Conservation (phyloP, 2,113 vertebrate genomes). For the Toxostoma redivivum region DNA sequence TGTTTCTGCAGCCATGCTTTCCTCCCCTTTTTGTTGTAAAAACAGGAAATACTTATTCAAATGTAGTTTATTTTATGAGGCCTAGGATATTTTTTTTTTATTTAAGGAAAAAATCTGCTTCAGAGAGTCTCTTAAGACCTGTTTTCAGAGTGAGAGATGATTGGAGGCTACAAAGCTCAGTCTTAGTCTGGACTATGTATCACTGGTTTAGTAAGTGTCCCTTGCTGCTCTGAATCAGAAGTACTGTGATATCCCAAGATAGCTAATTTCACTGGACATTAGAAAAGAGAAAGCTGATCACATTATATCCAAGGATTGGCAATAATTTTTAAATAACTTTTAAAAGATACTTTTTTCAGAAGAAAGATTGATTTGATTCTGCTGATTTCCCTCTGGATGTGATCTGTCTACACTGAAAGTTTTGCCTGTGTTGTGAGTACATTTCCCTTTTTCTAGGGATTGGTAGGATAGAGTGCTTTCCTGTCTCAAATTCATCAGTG, state of each 20-base stretch:
- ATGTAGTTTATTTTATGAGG: neutral
- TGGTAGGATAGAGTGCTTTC: neutral
- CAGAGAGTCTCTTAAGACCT: neutral
- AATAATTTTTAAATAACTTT: neutral
- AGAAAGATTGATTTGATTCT: neutral
- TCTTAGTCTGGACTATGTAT: neutral
- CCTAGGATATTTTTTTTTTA: neutral
- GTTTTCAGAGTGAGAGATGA: neutral
- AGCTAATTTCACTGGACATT: neutral
- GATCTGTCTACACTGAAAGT: neutral
- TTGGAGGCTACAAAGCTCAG: neutral
- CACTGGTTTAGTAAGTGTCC: neutral
- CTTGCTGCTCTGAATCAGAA: neutral
- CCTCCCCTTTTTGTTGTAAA: neutral
- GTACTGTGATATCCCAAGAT: neutral
- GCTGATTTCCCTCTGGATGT: neutral
- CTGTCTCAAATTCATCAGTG: neutral
- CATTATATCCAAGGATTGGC: neutral
- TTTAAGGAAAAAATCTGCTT: neutral
- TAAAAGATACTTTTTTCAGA: neutral
- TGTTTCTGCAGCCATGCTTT: neutral
- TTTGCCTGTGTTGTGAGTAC: neutral
- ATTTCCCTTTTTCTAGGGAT: neutral
- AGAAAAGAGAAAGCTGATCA: neutral
- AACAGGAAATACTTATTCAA: neutral